A percentile compares a stretch with the other conserved stretches of the same genome.
Conservation (phyloP, 2,888 invertebrate species). For the Tribolium freemani region DNA sequence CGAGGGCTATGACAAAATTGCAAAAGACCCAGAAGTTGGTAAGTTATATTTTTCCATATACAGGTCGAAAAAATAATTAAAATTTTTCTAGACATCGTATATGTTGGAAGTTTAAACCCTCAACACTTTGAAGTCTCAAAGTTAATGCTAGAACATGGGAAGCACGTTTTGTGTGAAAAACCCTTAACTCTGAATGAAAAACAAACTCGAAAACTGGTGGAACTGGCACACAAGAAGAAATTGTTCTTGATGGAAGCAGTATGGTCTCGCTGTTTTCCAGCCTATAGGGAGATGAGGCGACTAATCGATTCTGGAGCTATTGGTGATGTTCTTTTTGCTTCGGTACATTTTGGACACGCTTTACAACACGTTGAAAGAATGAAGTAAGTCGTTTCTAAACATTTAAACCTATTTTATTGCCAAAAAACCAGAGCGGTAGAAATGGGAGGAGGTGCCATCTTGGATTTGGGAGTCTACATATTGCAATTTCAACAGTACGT, state of each 20-base stretch:
- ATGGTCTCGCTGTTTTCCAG: constrained; percentile 91
- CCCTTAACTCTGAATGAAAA: constrained; percentile 86
- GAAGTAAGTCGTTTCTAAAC: constrained; percentile 69
- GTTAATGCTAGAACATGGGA: constrained; percentile 84
- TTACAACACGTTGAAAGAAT: constrained; percentile 74
- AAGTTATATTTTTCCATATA: constrained; percentile 51
- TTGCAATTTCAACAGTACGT: constrained; percentile 81
- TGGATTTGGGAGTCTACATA: constrained; percentile 84
- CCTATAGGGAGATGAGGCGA: constrained; percentile 78
- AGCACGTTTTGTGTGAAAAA: constrained; percentile 93
- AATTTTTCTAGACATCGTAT: constrained; percentile 81
- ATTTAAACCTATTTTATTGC: no score
- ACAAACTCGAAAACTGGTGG: constrained; percentile 79
- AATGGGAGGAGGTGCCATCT: constrained; percentile 81
- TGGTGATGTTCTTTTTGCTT: constrained; percentile 80
- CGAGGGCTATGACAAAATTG: constrained; percentile 82
- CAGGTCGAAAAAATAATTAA: no score
- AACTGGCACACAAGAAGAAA: constrained; percentile 78
- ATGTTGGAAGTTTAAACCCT: constrained; percentile 84
- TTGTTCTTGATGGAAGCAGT: constrained; percentile 90
- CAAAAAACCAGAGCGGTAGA: constrained; percentile 59
- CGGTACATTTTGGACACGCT: constrained; percentile 78
- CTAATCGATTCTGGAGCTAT: constrained; percentile 77
- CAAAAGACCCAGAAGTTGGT: constrained; percentile 84
- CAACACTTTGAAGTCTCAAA: constrained; percentile 80